Conservation (phyloP, 2,888 invertebrate species). For the Orthosia gothica region DNA sequence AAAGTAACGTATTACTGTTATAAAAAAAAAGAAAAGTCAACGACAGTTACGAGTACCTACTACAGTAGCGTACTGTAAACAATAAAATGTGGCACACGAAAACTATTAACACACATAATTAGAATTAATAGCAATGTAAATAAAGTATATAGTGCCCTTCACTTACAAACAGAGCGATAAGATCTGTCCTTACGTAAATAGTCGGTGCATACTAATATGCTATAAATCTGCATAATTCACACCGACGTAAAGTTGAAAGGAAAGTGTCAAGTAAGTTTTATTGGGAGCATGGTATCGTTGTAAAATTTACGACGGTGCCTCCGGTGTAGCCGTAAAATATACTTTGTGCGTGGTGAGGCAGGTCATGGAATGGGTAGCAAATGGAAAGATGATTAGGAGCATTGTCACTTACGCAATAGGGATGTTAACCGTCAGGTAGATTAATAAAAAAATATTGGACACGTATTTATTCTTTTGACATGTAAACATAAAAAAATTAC, state of each 20-base stretch:
- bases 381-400: conserved; percentile 9
- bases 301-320: conserved; percentile 62
- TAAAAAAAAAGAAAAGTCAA: conserved; percentile 12
- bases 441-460: too few relatives aligned
- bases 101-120: conserved; percentile 50
- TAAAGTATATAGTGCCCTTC: conserved; percentile 42
- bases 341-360: conserved; percentile 36
- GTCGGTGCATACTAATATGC: conserved; percentile 56
- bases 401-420: neutral
- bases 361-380: conserved; percentile 5
- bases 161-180: conserved; percentile 54
- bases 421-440: too few relatives aligned
- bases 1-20: conserved; percentile 25
- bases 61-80: conserved; percentile 20
- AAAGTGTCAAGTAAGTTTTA: conserved; percentile 66
- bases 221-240: conserved; percentile 61
- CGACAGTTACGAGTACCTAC: conserved; percentile 5
- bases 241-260: conserved; percentile 52
- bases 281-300: conserved; percentile 52
- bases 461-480: too few relatives aligned
- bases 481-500: too few relatives aligned
- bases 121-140: conserved; percentile 35
- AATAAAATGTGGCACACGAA: conserved; percentile 44
- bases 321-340: conserved; percentile 48
- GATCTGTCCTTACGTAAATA: conserved; percentile 55